A percentile compares a stretch with the other conserved stretches of the same genome.
Conservation (phyloP, 2,113 vertebrate genomes). For the Dicentrarchus labrax region DNA sequence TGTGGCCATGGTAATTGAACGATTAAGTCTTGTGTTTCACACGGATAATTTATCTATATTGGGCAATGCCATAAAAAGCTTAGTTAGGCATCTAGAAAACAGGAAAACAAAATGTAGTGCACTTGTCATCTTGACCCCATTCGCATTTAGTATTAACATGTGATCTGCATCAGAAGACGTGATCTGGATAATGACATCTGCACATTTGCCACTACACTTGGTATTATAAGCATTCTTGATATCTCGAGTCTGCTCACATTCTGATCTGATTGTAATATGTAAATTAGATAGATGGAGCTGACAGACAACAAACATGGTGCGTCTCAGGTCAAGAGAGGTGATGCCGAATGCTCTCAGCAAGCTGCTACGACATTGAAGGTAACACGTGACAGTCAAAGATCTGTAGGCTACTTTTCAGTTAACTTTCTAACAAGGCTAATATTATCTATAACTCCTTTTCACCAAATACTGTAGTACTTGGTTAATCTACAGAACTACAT, state of each 20-base stretch:
- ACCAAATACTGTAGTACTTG: neutral
- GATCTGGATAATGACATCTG: constrained; percentile 1
- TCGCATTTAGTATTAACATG: no score
- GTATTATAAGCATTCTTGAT: neutral
- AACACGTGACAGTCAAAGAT: neutral
- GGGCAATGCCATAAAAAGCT: neutral
- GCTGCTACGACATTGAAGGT: neutral
- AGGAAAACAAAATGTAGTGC: neutral
- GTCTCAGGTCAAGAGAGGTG: neutral
- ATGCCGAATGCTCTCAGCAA: neutral
- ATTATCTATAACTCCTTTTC: neutral
- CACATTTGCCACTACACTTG: neutral
- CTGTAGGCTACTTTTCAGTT: neutral
- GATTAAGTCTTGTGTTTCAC: constrained; percentile 9
- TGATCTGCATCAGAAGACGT: neutral
- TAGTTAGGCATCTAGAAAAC: neutral
- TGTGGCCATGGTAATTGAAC: constrained; percentile 20
- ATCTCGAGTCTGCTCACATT: neutral
- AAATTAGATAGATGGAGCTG: neutral
- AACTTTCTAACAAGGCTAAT: neutral
- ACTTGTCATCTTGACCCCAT: neutral
- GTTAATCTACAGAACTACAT: neutral
- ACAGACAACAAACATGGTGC: neutral
- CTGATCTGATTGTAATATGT: neutral
- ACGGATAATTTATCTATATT: neutral